phyloP scores from a whole-genome alignment of 2,888 invertebrate genomes.

The Cantharis nigra region DNA sequence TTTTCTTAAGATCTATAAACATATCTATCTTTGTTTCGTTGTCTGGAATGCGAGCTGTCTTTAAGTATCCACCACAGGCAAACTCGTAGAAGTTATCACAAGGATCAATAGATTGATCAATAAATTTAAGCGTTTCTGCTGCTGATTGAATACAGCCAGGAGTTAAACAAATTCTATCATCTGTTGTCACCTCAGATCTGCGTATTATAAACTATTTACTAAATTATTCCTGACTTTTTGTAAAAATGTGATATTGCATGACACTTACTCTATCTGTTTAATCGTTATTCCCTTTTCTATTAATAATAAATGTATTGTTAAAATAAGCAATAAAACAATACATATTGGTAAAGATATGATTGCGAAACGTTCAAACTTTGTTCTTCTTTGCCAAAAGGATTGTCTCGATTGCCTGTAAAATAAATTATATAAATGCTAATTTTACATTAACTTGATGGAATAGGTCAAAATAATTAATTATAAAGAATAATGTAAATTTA shows the following conservation, averaged over 20 bases:
- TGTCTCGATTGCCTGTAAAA: background rate
- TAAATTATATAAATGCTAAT: too few species aligned
- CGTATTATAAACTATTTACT: background rate
- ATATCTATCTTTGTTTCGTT: constrained; percentile 79
- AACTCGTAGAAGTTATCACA: constrained; percentile 84
- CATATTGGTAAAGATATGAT: background rate
- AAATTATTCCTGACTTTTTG: background rate
- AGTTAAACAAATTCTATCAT: constrained; percentile 43
- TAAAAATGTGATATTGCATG: background rate
- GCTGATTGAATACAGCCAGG: constrained; percentile 84
- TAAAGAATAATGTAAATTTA: too few species aligned
- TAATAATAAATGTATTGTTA: background rate
- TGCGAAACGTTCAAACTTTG: background rate
- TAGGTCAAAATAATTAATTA: too few species aligned
- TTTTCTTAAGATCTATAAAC: constrained; percentile 75
- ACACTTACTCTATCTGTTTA: background rate
- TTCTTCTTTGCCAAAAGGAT: background rate
- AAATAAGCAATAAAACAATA: background rate
- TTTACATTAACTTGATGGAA: too few species aligned
- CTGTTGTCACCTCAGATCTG: background rate
- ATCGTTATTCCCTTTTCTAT: background rate
- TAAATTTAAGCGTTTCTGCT: constrained; percentile 69
- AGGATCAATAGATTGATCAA: constrained; percentile 73
- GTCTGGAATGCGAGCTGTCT: constrained; percentile 75
- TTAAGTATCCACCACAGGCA: constrained; percentile 76